Evolutionary conservation across 2,113 vertebrate genomes (phyloP), one percentile per base, ranked within the genome.

Genomic region (Leiothrix lutea): DNA sequence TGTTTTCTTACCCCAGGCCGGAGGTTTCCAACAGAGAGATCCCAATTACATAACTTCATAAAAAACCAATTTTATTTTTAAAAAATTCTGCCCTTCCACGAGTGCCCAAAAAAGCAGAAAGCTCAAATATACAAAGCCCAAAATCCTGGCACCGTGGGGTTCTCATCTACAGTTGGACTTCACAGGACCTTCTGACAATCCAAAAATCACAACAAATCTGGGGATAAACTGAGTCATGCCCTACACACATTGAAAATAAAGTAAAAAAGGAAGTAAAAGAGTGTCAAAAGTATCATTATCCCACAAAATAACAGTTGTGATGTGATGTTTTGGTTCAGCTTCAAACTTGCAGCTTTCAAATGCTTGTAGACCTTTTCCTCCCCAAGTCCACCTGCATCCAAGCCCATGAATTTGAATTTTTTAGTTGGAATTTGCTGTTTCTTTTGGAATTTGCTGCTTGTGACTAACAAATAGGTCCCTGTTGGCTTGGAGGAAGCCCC

Each of bases 341-440:
- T 31, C 15, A 8, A 90, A 74, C 14, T 64, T 67, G 16, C 31
- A 64, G 40, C 38, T 42, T 42, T 22, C 38, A 42, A 23, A 18
- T 3, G 7, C 44, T 40, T 57, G 54, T 6, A 75, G 20, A 50
- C 6, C 17, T 14, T 8, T 42, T n/a, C 38, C 47, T 73, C 35
- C 35, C 16, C 10, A 15, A 50, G 7, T 29, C 47, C 28, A 44
- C 36, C 36, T 50, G 36, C 36, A 44, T 2, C 38, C 54, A 75
- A 26, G 5, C 6, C 29, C 5, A 2, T 6, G 19, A n/a, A 35
- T 23, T 77, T 69, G 21, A 20, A 1, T 45, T 1, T 24, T 42
- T 66, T 31, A 11, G 16, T 38, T 56, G 8, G n/a, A 8, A 38
- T 38, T 38, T 38, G 36, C 36, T 38, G 1, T 2, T 17, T 10